Conservation (phyloP, 2,888 invertebrate species). For the Pristionchus arcanus region DNA sequence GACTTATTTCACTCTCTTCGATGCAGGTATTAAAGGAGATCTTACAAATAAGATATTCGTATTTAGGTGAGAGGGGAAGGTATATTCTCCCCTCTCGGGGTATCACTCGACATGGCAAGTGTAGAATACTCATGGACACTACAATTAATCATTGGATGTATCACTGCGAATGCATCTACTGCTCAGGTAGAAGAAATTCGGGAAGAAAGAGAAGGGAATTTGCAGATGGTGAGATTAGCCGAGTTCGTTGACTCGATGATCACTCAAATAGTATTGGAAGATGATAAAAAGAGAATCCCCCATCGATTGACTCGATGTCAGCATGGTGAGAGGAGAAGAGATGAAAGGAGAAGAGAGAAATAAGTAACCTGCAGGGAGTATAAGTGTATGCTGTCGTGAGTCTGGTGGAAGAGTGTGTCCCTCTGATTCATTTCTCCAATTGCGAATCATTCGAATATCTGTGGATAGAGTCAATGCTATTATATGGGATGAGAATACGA, state of each 20-base stretch:
- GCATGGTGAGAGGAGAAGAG: conserved; percentile 12
- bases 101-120: conserved; percentile 42
- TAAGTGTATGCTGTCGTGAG: conserved; percentile 25
- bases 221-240: conserved; percentile 19
- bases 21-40: conserved; percentile 4
- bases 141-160: conserved; percentile 19
- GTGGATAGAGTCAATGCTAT: neutral
- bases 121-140: conserved; percentile 53
- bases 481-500: conserved; percentile 13
- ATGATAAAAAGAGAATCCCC: conserved; percentile 47
- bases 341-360: too few relatives aligned
- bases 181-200: neutral
- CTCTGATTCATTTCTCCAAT: conserved; percentile 26
- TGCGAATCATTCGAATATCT: conserved; percentile 28
- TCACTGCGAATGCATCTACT: neutral
- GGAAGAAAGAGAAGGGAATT: neutral
- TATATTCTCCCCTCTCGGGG: conserved; percentile 41
- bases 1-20: conserved; percentile 40
- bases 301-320: conserved; percentile 35
- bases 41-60: neutral
- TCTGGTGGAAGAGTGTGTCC: neutral
- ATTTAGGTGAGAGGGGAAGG: conserved; percentile 32
- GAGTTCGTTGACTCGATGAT: conserved; percentile 31
- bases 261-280: conserved; percentile 31
- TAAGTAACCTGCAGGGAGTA: neutral